A percentile compares a stretch with the other conserved stretches of the same genome.
phyloP scores from a whole-genome alignment of 64 coral and sea anemone genomes.

The Anthopleura sola region DNA sequence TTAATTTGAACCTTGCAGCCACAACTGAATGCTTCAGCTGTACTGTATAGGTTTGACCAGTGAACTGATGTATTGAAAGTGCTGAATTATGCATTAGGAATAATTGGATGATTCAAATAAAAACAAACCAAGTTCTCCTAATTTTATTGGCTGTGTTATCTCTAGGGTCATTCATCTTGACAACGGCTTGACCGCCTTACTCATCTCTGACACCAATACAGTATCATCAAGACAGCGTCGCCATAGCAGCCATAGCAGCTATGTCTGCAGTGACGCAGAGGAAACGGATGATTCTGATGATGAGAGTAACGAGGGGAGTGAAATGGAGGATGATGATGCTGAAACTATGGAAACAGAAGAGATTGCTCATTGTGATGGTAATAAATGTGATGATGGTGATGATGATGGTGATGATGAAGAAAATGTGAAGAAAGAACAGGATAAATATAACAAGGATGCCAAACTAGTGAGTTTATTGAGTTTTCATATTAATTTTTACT shows the following conservation, averaged over 20 bases:
- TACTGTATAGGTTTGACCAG: neutral
- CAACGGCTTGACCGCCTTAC: constrained; percentile 73
- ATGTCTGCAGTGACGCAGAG: constrained; percentile 40
- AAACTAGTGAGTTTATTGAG: constrained; percentile 28
- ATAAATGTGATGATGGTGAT: neutral
- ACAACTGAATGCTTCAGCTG: too few relatives aligned
- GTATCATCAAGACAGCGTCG: constrained; percentile 18
- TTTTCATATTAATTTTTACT: too few relatives aligned
- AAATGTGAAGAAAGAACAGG: neutral
- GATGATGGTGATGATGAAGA: constrained; percentile 25
- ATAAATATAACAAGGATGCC: neutral
- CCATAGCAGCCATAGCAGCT: constrained; percentile 35
- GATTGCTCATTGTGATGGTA: constrained; percentile 7
- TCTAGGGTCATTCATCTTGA: constrained; percentile 64
- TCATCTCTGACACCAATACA: constrained; percentile 82
- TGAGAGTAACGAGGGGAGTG: constrained; percentile 17
- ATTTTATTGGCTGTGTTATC: neutral
- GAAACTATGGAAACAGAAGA: neutral
- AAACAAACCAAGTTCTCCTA: neutral
- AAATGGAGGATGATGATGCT: neutral
- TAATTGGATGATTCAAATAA: too few relatives aligned
- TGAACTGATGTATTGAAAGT: too few relatives aligned
- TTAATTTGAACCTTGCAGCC: too few relatives aligned
- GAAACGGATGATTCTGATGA: constrained; percentile 36
- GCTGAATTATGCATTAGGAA: too few relatives aligned